Base-by-base conservation (phyloP, 1,140 invertebrate species). In the Babylonia areolata region DNA sequence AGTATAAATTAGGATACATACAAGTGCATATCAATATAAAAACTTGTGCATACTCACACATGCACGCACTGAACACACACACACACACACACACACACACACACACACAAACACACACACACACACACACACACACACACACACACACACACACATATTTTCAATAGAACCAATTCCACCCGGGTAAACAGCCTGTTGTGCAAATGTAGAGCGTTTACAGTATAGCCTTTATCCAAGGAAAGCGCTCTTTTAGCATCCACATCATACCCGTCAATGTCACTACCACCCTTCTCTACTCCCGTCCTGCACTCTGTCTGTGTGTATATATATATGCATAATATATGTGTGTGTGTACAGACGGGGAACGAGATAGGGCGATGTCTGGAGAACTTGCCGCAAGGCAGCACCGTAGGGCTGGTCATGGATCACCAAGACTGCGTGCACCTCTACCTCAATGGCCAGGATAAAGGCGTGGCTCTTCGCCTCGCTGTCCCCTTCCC, bases 351-450 rank as follows among this genome's bases (percentile, higher is more conserved):
- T 31, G 5, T 17, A 12, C 39, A 77, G 75, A 77, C 75, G 35
- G 75, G 75, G 28, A 77, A 77, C 37, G 35, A 39, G 20, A 37
- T 42, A 23, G 75, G 75, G 37, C 33, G 37, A 3, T 23, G 17
- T 11, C 75, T 77, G 75, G 75, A 77, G 75, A 77, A 77, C 75
- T 37, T 77, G 35, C 35, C 75, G 2, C 75, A 77, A 37, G 73
- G 75, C 35, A 77, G 75, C 75, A 39, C 33, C 75, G 28, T 77
- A 3, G 75, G 75, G 1, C 73, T 77, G 75, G 35, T 37, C 20
- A 28, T 77, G 75, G 75, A 77, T 37, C 35, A 77, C 17, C 35
- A 31, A 37, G 35, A 77, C 35, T 28, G 37, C 17, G 15, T 77
- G 9, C 75, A 37, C 37, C 75, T 77, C 37, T 77, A 40, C 75